Conservation (phyloP, 2,113 vertebrate species). For the Phalacrocorax brasilianus region DNA sequence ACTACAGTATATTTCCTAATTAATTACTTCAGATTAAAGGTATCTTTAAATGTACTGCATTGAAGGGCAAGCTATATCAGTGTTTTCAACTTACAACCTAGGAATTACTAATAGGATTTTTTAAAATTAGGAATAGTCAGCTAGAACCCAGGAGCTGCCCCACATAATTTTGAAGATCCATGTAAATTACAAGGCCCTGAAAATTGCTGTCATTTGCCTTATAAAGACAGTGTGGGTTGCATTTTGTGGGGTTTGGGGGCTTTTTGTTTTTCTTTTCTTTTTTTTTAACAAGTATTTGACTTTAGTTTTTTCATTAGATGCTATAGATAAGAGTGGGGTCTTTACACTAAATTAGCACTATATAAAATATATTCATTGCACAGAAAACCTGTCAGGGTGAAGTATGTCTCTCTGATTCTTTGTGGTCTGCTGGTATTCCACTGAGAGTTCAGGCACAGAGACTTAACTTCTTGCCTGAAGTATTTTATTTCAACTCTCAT, state of each 20-base stretch:
- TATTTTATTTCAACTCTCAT: slow-evolving; percentile 14
- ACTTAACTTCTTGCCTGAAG: slow-evolving; percentile 5
- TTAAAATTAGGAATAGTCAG: slow-evolving; percentile 49
- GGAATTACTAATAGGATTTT: not conserved
- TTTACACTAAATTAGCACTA: not conserved
- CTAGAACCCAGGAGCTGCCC: not conserved
- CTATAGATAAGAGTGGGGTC: not conserved
- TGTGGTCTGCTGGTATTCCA: not conserved
- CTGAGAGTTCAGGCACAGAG: not conserved
- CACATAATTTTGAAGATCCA: not conserved
- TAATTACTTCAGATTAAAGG: slow-evolving; percentile 34
- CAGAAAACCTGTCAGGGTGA: not conserved
- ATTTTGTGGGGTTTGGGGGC: not conserved
- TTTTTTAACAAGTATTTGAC: not conserved
- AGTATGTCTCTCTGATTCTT: not conserved
- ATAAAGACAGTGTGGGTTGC: not conserved
- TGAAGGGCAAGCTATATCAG: not conserved
- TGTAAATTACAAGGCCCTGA: not conserved
- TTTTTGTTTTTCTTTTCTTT: not conserved
- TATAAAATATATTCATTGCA: not conserved
- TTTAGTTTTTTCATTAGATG: not conserved
- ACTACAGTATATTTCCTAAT: not conserved
- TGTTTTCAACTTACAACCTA: slow-evolving; percentile 1
- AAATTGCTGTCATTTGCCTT: not conserved
- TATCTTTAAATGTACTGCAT: not conserved